A percentile compares a stretch with the other conserved stretches of the same genome.
phyloP scores from a whole-genome alignment of 2,113 vertebrate genomes.

The Sprattus sprattus region DNA sequence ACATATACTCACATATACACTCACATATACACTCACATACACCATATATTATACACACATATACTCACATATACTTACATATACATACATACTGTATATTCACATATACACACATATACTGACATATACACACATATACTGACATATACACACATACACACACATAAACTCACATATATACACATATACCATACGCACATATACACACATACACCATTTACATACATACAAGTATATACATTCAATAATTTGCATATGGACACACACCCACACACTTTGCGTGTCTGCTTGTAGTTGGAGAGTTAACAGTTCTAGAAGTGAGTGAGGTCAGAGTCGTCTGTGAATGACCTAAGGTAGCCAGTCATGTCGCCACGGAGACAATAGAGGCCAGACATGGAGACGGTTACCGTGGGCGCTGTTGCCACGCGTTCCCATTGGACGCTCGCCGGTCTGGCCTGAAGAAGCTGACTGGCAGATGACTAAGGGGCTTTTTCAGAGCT shows the following conservation, averaged over 20 bases:
- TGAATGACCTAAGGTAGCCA: background rate
- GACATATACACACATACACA: no score
- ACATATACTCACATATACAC: no score
- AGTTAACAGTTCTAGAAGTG: no score
- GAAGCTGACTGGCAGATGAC: background rate
- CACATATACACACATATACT: no score
- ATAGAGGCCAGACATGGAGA: background rate
- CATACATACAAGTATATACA: no score
- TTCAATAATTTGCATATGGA: background rate
- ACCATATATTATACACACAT: constrained; percentile 32
- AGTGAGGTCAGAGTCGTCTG: background rate
- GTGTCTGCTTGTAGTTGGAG: no score
- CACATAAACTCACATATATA: no score
- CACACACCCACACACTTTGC: background rate
- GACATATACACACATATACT: no score
- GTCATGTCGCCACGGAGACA: background rate
- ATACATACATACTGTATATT: background rate
- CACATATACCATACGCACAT: no score
- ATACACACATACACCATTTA: no score
- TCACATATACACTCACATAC: constrained; percentile 29
- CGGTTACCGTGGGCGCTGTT: background rate
- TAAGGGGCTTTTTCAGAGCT: background rate
- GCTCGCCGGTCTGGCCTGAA: background rate
- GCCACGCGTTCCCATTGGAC: background rate
- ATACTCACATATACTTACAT: background rate